Percentiles rank a stretch among this genome's conserved stretches.
Evolutionary conservation across 2,888 invertebrate genomes (phyloP).

Genomic region (Molanna angustata): DNA sequence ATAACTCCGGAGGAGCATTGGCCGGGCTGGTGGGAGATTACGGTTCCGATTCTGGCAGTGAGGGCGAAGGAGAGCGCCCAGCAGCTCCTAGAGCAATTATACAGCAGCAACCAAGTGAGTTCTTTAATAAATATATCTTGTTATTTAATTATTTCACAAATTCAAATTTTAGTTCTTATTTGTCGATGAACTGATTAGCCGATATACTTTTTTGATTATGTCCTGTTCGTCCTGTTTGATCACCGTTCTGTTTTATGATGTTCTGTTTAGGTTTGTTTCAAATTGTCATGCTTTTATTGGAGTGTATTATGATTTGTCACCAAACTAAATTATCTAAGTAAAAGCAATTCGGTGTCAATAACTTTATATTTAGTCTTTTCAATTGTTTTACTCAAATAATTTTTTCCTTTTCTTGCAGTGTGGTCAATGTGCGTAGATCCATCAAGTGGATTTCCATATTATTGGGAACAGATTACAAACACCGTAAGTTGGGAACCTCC

Average conservation of each 20-base stretch:
- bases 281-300: background rate
- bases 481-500: constrained; percentile 64
- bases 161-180: no score
- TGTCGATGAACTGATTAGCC: no score
- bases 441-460: constrained; percentile 58
- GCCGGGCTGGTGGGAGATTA: constrained; percentile 29
- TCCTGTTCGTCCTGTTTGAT: no score
- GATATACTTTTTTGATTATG: no score
- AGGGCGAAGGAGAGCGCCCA: background rate
- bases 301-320: background rate
- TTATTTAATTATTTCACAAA: no score
- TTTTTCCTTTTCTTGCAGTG: constrained; percentile 40
- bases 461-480: constrained; percentile 61
- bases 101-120: background rate
- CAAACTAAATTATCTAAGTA: background rate
- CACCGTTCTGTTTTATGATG: no score
- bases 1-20: constrained; percentile 15
- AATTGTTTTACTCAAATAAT: no score
- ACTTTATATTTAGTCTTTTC: background rate
- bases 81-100: background rate
- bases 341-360: background rate
- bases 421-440: constrained; percentile 63
- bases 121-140: background rate
- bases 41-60: constrained; percentile 25
- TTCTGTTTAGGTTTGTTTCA: background rate